phyloP scores from a whole-genome alignment of 2,113 vertebrate species.

The Coturnix japonica region DNA sequence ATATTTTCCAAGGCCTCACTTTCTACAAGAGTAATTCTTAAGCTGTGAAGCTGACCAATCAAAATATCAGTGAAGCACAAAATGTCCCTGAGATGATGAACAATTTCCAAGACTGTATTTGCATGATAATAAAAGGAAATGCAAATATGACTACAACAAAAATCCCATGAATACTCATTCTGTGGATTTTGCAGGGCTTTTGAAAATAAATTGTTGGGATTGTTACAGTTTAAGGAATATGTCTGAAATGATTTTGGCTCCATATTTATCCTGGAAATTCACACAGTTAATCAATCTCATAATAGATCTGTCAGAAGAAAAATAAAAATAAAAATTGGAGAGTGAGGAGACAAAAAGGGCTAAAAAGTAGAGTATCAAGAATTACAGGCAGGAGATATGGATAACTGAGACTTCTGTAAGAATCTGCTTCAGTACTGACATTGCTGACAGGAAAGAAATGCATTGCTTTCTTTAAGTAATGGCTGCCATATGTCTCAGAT shows the following conservation, averaged over 20 bases:
- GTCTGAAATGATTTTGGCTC: neutral
- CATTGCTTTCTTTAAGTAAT: slow-evolving; percentile 16
- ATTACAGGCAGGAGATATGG: neutral
- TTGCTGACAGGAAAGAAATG: slow-evolving; percentile 7
- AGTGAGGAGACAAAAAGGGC: neutral
- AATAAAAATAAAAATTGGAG: neutral
- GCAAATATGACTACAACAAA: neutral
- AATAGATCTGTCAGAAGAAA: neutral
- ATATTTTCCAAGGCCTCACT: neutral
- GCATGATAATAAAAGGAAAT: neutral
- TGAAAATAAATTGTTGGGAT: neutral
- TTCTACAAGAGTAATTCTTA: neutral
- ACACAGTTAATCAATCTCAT: neutral
- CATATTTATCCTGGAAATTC: neutral
- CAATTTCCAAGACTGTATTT: neutral
- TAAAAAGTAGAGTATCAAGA: neutral
- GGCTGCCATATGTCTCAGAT: slow-evolving; percentile 43
- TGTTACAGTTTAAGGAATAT: neutral
- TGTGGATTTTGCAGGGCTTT: neutral
- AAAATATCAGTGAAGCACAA: neutral
- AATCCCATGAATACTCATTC: neutral
- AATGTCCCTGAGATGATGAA: neutral
- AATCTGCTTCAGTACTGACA: neutral
- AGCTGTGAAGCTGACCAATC: neutral
- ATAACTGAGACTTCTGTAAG: neutral